Base-by-base conservation (phyloP, 2,113 vertebrate species). In the Sinocyclocheilus rhinocerous region DNA sequence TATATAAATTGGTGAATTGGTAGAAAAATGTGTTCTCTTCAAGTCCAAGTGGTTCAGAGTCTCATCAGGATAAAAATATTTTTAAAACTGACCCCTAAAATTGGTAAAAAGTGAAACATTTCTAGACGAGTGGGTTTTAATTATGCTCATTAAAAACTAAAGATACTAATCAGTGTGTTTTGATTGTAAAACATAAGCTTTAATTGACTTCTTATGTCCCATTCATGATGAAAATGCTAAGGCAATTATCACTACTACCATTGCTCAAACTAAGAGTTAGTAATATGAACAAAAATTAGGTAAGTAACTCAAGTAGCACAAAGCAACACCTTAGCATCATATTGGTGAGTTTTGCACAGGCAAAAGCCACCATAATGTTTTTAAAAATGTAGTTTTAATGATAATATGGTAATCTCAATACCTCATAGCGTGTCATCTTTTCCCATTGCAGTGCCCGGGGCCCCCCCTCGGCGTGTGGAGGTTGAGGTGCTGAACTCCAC, bases 401-500 rank as follows among this genome's bases (percentile, higher is more conserved):
- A 39, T 72, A 36, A 72, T 42, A 42, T 42, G 36, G 4, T 73
- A 9, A n/a, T n/a, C 11, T 29, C 18, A 24, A 6, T 59, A 3
- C 22, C 15, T 73, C 18, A 26, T 18, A 3, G 16, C 29, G 11
- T n/a, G 0, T 26, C 59, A 0, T 55, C 55, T 76, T 76, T 7
- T 72, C 63, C 9, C 59, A 26, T 67, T 36, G 5, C 91, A 99
- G 98, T 99, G 93, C 98, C 98, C 29, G 97, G 98, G 22, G 97
- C 97, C 73, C 97, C 98, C 0, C 98, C 98, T 15, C 96, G 97
- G 18, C 96, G 97, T 16, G 97, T 99, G 91, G 97, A 99, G 92
- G 97, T 97, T 90, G 97, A 98, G 91, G 97, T 97, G 63, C 94
- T 99, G 15, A 99, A 99, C 94, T 97, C 98, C 12, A 98, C 98